Evolutionary conservation across 2,797 vertebrate genomes (phyloP).

Genomic region (Delichon dasypus): DNA sequence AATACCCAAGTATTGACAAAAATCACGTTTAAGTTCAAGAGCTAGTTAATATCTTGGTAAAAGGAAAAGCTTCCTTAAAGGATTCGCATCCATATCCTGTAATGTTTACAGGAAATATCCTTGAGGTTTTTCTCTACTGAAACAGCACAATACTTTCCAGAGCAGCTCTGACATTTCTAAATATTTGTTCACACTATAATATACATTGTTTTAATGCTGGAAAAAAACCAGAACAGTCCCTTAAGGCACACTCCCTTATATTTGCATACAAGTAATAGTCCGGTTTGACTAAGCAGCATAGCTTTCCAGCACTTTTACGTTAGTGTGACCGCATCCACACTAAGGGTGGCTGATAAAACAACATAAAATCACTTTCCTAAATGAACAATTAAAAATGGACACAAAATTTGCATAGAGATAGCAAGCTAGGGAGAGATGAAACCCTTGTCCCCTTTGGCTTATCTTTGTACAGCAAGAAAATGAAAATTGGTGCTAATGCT

Average conservation of each 20-base stretch:
- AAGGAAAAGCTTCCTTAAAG: background rate
- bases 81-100: background rate
- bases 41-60: background rate
- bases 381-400: constrained; percentile 64
- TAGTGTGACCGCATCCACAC: background rate
- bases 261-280: constrained; percentile 47
- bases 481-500: constrained; percentile 28
- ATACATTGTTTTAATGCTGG: constrained; percentile 19
- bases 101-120: background rate
- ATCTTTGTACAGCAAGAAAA: constrained; percentile 40
- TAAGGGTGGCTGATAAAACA: constrained; percentile 42
- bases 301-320: background rate
- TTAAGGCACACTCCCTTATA: constrained; percentile 31
- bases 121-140: background rate
- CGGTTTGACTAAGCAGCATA: background rate
- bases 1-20: background rate
- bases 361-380: constrained; percentile 53
- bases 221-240: background rate
- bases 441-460: constrained; percentile 18
- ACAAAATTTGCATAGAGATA: constrained; percentile 59
- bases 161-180: constrained; percentile 32
- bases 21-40: background rate
- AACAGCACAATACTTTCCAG: background rate
- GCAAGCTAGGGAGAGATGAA: constrained; percentile 59
- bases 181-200: constrained; percentile 24